Conservation (phyloP, 2,797 vertebrate species). For the Spatula versicolor region DNA sequence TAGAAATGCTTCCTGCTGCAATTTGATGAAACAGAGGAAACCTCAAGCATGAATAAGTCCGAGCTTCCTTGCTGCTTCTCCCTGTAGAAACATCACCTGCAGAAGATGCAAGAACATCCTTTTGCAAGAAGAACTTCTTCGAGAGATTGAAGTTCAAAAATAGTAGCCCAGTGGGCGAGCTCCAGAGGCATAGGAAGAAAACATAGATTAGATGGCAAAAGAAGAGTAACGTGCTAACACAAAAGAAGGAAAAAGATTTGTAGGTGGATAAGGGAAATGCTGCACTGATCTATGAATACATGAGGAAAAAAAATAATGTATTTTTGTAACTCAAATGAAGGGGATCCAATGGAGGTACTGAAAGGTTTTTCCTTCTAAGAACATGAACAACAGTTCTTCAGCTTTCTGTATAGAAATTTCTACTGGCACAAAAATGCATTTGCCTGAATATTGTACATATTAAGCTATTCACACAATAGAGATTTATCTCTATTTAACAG, state of each 20-base stretch:
- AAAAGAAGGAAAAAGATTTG: background rate
- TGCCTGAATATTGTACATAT: background rate
- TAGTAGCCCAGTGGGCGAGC: background rate
- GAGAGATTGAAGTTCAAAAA: background rate
- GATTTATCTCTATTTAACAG: background rate
- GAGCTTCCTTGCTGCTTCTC: background rate
- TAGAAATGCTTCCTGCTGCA: fast-evolving
- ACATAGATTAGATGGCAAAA: background rate
- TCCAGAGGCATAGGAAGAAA: background rate
- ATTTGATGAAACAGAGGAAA: background rate
- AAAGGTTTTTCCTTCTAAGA: background rate
- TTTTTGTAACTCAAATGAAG: background rate
- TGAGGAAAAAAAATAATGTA: fast-evolving
- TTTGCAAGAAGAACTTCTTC: background rate
- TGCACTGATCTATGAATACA: background rate
- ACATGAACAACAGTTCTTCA: background rate
- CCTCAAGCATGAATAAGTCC: background rate
- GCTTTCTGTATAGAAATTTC: background rate
- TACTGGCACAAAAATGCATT: background rate
- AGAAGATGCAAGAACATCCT: background rate
- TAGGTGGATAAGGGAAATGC: background rate
- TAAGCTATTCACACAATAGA: background rate
- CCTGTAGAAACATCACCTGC: background rate
- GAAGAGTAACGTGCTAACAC: background rate
- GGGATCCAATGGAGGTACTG: background rate